phyloP scores from a whole-genome alignment of 2,888 invertebrate species.

The Tinea trinotella region DNA sequence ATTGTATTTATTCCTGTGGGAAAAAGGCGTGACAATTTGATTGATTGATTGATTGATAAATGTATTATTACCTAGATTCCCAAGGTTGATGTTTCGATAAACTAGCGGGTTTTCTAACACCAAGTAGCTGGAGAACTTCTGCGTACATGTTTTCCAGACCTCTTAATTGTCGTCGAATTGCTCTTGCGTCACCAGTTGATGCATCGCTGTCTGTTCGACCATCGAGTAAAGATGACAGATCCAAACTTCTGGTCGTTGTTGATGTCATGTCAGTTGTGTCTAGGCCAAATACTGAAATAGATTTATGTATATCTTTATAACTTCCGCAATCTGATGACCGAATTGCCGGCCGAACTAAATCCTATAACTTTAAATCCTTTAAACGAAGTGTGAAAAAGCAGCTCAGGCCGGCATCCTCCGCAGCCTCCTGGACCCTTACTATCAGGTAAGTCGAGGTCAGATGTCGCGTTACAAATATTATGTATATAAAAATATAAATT shows the following conservation, averaged over 20 bases:
- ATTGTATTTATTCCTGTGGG: too few species aligned
- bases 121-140: conserved; percentile 76
- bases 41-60: too few species aligned
- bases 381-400: too few species aligned
- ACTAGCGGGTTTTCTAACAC: conserved; percentile 43
- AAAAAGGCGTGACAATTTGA: too few species aligned
- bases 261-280: conserved; percentile 85
- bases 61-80: conserved; percentile 68
- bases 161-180: conserved; percentile 84
- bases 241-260: conserved; percentile 82
- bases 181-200: conserved; percentile 82
- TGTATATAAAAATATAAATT: too few species aligned
- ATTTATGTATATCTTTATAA: background rate
- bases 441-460: too few species aligned
- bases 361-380: too few species aligned
- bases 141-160: conserved; percentile 91
- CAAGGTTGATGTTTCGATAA: conserved; percentile 63
- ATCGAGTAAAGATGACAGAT: conserved; percentile 85
- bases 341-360: too few species aligned
- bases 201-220: conserved; percentile 82
- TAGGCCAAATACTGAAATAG: conserved; percentile 76
- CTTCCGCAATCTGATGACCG: too few species aligned
- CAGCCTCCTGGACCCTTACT: too few species aligned
- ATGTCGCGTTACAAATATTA: too few species aligned
- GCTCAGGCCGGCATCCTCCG: too few species aligned